Base-by-base conservation (phyloP, 2,797 vertebrate species). In the Molossus molossus region DNA sequence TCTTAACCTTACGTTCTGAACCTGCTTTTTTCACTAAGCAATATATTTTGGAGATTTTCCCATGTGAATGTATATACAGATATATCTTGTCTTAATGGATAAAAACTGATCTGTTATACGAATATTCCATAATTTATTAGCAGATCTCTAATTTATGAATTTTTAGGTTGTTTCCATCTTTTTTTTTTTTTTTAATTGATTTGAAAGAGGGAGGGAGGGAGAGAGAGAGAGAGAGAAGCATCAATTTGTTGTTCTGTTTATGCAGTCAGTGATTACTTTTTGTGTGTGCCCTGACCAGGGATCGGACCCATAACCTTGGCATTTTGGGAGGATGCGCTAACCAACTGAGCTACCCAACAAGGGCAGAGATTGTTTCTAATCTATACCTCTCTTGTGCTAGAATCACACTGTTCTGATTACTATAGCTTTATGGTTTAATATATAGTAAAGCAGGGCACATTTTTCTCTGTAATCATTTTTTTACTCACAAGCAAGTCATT, bases 11-110 rank as follows among this genome's bases (percentile, higher is more conserved):
- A 79, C 64, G 21, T 72, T 85, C 29, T 93, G 5, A 94, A 50
- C 37, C 21, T 95, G 9, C 48, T n/a, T 55, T 90, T 96, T 89
- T 94, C n/a, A 91, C 23, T 85, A 88, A 94, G 37, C n/a, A 80
- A 9, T 94, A 1, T 77, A 91, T 76, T 94, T 91, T 94, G 62
- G 58, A 81, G 27, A 75, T 93, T 89, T 89, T 58, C n/a, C 14
- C 50, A 45, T 81, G 33, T 20, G 75, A 57, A 48, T 84, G 9
- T 89, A 40, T 29, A 12, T 58, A 27, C 1, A 57, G 27, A 64
- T 72, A 29, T 55, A 64, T 40, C 48, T 88, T 82, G 12, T 94
- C 40, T 79, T 58, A 60, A 75, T 89, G 45, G 10, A 83, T 93
- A 58, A 17, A 87, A 77, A 79, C 6, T 86, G 9, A 70, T 76